Evolutionary conservation across 2,888 invertebrate genomes (phyloP), one percentile per base, ranked within the genome.

Genomic region (Aproaerema taeniolella): DNA sequence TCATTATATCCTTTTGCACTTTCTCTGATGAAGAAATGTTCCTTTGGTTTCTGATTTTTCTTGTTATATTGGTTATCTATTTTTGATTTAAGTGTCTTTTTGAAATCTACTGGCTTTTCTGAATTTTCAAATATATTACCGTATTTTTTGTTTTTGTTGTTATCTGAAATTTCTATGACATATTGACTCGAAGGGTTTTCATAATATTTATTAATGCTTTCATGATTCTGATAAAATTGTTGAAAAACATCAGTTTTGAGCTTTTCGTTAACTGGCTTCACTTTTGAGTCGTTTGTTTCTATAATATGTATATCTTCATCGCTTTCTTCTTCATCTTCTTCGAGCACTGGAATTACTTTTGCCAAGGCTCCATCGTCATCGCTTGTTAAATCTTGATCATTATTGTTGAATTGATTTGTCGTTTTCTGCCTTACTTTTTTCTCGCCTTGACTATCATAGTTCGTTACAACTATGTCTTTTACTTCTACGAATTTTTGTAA

Each of bases 401-500:
- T 5, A 9, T 5, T 4, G 13, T 31, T 10, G 13, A 5, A 14
- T 8, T 31, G 10, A 16, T 15, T 17, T 14, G 16, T 7, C 15
- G 26, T 16, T 36, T 26, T n/a, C 7, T 20, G 4, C 7, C 4
- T 6, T 6, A 20, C 7, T 9, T 35, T 13, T n/a, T 15, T 25
- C 9, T 10, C 10, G 17, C 20, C 12, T 8, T 30, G n/a, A 12
- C 12, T 12, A n/a, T 13, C 30, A 20, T 37, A 37, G 29, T 37
- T 11, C 7, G 16, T 29, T 20, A 37, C 29, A 2, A 37, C 37
- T 2, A 30, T 30, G 15, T 37, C 30, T 6, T 37, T 36, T 7
- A 20, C 17, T 37, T 37, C 37, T n/a, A 30, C 12, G 9, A 20
- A 37, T 30, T 37, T 29, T 30, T 29, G 17, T 13, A 29, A 17